A percentile compares a stretch with the other conserved stretches of the same genome.
phyloP scores from a whole-genome alignment of 2,797 vertebrate species.

The Lutjanus argentimaculatus region DNA sequence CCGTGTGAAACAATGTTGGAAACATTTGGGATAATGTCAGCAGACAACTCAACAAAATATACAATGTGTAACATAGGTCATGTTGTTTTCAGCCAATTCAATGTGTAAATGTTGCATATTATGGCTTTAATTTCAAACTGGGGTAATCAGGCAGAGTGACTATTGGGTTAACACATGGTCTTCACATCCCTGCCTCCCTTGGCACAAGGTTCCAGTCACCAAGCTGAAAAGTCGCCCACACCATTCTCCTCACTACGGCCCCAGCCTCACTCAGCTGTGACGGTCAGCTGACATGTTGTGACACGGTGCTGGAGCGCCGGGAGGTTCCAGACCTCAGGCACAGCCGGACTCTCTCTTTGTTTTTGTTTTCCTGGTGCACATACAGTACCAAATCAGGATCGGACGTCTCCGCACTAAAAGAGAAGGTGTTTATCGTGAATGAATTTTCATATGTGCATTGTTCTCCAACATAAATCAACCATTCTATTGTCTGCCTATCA shows the following conservation, averaged over 20 bases:
- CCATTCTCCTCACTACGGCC: slow-evolving; percentile 20
- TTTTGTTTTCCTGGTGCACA: slow-evolving; percentile 33
- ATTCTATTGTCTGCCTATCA: background rate
- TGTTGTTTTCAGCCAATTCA: background rate
- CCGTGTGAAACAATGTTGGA: too few relatives aligned
- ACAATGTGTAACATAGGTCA: too few relatives aligned
- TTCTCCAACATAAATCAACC: background rate
- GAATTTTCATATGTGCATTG: background rate
- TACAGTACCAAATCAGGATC: slow-evolving; percentile 13
- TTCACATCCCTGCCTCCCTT: slow-evolving; percentile 71
- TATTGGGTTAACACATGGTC: slow-evolving; percentile 85
- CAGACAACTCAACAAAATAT: too few relatives aligned
- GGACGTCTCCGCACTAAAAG: slow-evolving; percentile 22
- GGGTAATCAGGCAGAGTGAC: slow-evolving; percentile 68
- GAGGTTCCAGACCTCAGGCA: slow-evolving; percentile 85
- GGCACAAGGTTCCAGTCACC: slow-evolving; percentile 79
- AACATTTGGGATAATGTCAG: too few relatives aligned
- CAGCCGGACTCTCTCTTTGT: slow-evolving; percentile 33
- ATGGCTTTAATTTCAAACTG: slow-evolving; percentile 58
- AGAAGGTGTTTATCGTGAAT: background rate
- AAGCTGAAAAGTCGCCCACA: slow-evolving; percentile 88
- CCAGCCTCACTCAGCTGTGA: slow-evolving; percentile 71
- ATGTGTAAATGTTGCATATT: too few relatives aligned
- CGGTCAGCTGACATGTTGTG: slow-evolving; percentile 91
- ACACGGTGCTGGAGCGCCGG: slow-evolving; percentile 84